phyloP scores from a whole-genome alignment of 1,140 invertebrate species.

The Platorchestia sp. region DNA sequence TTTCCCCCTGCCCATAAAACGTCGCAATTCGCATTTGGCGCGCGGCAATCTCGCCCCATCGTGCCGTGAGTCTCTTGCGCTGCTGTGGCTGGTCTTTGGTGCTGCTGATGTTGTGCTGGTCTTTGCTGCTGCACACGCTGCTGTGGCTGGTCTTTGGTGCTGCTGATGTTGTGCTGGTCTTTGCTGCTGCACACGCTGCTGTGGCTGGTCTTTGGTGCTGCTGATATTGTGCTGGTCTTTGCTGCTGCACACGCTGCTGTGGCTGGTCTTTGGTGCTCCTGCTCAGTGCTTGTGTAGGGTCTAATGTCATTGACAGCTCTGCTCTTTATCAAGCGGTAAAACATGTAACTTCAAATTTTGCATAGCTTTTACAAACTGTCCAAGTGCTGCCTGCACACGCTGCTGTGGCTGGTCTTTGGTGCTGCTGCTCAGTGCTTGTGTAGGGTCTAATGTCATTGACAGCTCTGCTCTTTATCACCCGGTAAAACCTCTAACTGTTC shows the following conservation, averaged over 20 bases:
- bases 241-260: no score
- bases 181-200: background rate
- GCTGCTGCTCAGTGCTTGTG: no score
- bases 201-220: background rate
- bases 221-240: background rate
- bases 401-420: no score
- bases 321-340: background rate
- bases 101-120: no score
- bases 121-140: background rate
- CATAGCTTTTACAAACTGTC: background rate
- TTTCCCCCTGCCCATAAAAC: slow-evolving; percentile 29
- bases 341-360: background rate
- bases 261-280: no score
- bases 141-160: background rate
- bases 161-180: background rate
- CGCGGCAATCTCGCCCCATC: slow-evolving; percentile 8
- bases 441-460: background rate
- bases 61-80: background rate
- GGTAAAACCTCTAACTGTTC: background rate
- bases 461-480: background rate
- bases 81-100: background rate
- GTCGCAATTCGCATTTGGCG: slow-evolving; percentile 54
- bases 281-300: no score
- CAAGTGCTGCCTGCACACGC: no score
- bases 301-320: background rate